Evolutionary conservation across 1,140 invertebrate species (phyloP), one percentile per base, ranked within the genome.

Genomic region (Atta colombica): DNA sequence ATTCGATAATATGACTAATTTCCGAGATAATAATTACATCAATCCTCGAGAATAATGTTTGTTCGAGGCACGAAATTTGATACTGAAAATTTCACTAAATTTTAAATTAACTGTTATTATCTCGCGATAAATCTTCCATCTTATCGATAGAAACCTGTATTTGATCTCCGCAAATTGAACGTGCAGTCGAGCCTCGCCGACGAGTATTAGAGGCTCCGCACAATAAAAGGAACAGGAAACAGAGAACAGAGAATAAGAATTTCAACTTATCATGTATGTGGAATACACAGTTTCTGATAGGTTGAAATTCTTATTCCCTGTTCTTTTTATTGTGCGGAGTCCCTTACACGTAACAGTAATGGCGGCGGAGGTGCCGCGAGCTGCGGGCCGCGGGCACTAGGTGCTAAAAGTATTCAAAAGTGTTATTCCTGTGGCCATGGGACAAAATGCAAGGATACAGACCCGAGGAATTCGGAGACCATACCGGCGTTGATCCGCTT

Each of bases 361-460:
- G 53, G 69, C 87, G 92, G 91, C 85, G 81, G 72, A 91, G 81
- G 92, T 91, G 92, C 61, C 85, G 85, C 74, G 90, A 92, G 92
- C 89, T 87, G 87, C 91, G 89, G 89, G 89, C 92, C 91, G 80
- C 69, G 89, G 91, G 77, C 90, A 91, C 90, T 93, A 92, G 94
- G 94, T 94, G 94, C 94, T 94, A 94, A 93, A 93, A 92, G 93
- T 94, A 93, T 92, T 92, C 91, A 90, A 88, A 91, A 93, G 87
- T 90, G 58, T 90, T 91, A 89, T 91, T 91, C 89, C 86, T 89
- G 88, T 90, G 87, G 88, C 89, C 85, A 87, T 81, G 87, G 88
- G 88, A 92, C 88, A 87, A 90, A 89, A 31, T 6, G 51, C 85
- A 87, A 87, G 88, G 80, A 87, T 77, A 78, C 85, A 63, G 74